Conservation (phyloP, 2,113 vertebrate genomes). For the Dendropsophus ebraccatus region DNA sequence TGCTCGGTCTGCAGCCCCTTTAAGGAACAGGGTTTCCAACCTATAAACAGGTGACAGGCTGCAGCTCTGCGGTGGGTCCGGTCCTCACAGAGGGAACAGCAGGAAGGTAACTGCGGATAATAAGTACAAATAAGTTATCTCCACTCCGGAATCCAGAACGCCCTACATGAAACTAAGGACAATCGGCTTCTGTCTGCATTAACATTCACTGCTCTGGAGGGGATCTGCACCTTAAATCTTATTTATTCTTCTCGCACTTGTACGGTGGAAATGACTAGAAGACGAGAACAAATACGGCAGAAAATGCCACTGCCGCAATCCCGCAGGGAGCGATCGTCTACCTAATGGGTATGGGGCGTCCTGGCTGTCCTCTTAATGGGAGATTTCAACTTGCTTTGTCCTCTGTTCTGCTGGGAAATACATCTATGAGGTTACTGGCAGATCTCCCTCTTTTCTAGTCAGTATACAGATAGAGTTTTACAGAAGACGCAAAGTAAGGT, state of each 20-base stretch:
- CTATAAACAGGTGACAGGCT: constrained; percentile 25
- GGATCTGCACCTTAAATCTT: neutral
- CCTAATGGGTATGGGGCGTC: neutral
- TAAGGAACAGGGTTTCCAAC: constrained; percentile 10
- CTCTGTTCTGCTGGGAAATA: neutral
- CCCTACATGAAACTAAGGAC: constrained; percentile 8
- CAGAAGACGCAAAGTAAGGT: too few species aligned
- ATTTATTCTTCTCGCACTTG: neutral
- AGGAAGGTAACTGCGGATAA: neutral
- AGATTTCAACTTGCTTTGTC: neutral
- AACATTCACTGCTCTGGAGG: neutral
- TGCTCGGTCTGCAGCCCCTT: neutral
- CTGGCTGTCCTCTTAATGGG: neutral
- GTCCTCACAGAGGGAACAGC: constrained; percentile 14
- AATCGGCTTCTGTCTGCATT: neutral
- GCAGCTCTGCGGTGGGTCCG: neutral
- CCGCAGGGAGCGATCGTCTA: neutral
- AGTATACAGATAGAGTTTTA: neutral
- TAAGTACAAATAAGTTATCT: constrained; percentile 19
- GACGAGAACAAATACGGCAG: neutral
- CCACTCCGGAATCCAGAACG: neutral
- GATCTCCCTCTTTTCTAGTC: neutral
- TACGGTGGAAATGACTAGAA: neutral
- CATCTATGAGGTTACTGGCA: neutral
- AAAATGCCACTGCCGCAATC: neutral